Base-by-base conservation (phyloP, 2,888 invertebrate species). In the Stenchaetothrips biformis region DNA sequence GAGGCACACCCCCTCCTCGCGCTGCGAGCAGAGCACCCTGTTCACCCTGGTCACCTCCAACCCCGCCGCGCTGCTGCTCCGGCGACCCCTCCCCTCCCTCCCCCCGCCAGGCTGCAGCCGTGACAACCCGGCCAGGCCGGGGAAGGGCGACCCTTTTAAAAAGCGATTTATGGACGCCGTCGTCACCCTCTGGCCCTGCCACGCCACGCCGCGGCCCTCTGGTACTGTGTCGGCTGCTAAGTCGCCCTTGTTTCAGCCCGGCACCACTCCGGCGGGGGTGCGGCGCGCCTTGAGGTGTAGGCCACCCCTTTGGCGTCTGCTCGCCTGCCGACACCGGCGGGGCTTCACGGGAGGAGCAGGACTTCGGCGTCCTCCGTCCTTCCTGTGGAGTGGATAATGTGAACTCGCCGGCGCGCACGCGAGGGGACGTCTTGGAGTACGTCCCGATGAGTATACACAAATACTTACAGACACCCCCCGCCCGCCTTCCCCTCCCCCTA, bases 371-470 rank as follows among this genome's bases (percentile, higher is more conserved):
- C 37, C 37, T 37, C 37, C 37, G 37, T 37, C 37, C 37, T 37
- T 37, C 37, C 37, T 4, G 37, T 37, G 37, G 37, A 37, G 37
- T 37, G 37, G 37, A 37, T 37, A 37, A 37, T 37, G 37, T 4
- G 37, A 37, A 37, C 37, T 37, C 37, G 37, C 37, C 37, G 37
- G 1, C 37, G 37, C 37, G 37, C 37, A 37, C 37, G 37, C 37
- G 37, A 37, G 37, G 37, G 37, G 37, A 37, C 37, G 37, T 37
- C 37, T 37, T 37, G 37, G 25, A 74, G 67, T 25, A 74, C 25
- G 67, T 9, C 67, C 16, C 53, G 67, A 74, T 25, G 67, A 74
- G 67, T 74, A 74, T 74, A 74, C 67, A 74, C 67, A 74, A 74
- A 74, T 74, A 74, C 67, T 74, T 74, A 74, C 67, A 21, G 67